phyloP scores from a whole-genome alignment of 2,888 invertebrate species.

The Pimpla rufipes region DNA sequence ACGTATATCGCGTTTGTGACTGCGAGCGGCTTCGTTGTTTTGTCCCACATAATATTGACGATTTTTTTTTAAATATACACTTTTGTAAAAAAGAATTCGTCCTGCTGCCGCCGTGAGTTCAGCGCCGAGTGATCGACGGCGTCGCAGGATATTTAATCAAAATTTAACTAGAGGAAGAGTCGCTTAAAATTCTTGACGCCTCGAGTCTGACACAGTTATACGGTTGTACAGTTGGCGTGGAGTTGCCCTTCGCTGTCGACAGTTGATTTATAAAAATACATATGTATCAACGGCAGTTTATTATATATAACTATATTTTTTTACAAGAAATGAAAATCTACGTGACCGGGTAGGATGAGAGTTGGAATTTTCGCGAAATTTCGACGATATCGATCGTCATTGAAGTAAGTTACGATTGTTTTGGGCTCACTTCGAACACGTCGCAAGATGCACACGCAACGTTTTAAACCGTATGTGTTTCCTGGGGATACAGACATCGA shows the following conservation, averaged over 20 bases:
- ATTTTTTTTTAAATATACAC: not conserved
- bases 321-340: not conserved
- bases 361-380: not conserved
- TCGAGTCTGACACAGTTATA: not conserved
- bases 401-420: slow-evolving; percentile 29
- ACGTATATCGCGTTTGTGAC: not conserved
- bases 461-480: not conserved
- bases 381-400: not conserved
- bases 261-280: not conserved
- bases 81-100: not conserved
- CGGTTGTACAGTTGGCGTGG: slow-evolving; percentile 7
- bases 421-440: not conserved
- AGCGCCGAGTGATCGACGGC: not conserved
- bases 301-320: slow-evolving; percentile 11
- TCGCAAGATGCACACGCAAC: slow-evolving; percentile 43
- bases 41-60: not conserved
- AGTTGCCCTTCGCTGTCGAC: slow-evolving; percentile 24
- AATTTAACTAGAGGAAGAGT: not conserved
- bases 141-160: not conserved
- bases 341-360: not conserved
- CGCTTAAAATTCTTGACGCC: not conserved
- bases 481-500: not conserved
- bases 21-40: not conserved
- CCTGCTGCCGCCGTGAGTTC: not conserved
- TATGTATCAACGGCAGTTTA: not conserved